Percentiles rank a stretch among this genome's conserved stretches.
phyloP scores from a whole-genome alignment of 2,113 vertebrate genomes.

The Eonycteris spelaea region DNA sequence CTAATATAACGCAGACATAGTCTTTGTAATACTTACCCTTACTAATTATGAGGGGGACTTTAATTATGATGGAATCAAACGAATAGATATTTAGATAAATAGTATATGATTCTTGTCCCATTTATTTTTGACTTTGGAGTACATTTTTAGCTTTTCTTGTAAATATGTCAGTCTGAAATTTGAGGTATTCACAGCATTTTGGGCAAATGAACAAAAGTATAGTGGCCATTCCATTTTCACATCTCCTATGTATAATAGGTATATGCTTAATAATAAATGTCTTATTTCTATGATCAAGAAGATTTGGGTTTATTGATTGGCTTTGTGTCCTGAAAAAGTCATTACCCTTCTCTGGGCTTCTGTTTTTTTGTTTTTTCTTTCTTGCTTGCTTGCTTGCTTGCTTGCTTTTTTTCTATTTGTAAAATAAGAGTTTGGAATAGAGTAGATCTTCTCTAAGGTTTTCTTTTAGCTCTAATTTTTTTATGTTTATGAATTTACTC shows the following conservation, averaged over 20 bases:
- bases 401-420: neutral
- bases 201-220: constrained; percentile 7
- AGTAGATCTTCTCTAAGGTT: neutral
- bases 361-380: neutral
- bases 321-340: constrained; percentile 6
- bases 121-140: neutral
- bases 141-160: constrained; percentile 29
- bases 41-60: neutral
- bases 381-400: too few species aligned
- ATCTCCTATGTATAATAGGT: neutral
- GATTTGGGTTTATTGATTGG: neutral
- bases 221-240: neutral
- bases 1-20: neutral
- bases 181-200: constrained; percentile 14
- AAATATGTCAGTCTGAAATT: constrained; percentile 23
- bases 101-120: neutral
- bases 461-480: neutral
- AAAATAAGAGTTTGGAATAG: constrained; percentile 1
- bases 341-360: neutral
- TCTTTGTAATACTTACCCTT: constrained; percentile 9
- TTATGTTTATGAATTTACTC: neutral
- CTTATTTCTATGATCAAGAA: constrained; percentile 31
- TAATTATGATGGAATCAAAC: neutral
- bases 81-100: constrained; percentile 26
- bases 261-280: neutral